Percentiles rank a stretch among this genome's conserved stretches.
These are phyloP conservation scores for Kradibia gibbosae DNA, from an alignment of 1,140 invertebrate species.

Conservation along the genomic window DNA sequence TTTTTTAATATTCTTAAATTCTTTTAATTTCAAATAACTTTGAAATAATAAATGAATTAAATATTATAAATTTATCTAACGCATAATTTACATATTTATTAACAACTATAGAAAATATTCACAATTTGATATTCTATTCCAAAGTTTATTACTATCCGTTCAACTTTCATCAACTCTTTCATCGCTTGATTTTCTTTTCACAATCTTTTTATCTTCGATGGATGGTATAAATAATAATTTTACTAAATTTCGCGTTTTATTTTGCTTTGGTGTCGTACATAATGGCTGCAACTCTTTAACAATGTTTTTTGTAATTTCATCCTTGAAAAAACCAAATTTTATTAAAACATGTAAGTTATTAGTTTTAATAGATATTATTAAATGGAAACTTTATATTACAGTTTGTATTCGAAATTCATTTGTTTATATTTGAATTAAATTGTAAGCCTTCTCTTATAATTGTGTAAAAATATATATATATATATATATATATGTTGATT, in stretches of 20 bases:
- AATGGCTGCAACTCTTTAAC: neutral
- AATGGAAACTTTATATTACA: neutral
- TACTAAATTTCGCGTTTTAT: neutral
- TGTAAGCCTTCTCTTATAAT: neutral
- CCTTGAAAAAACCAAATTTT: slow-evolving; percentile 8
- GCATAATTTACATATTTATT: neutral
- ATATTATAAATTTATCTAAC: neutral
- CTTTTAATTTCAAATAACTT: neutral
- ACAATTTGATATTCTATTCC: neutral
- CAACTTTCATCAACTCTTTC: neutral
- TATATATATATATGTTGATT: neutral
- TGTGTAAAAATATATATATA: neutral
- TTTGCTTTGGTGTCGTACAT: neutral
- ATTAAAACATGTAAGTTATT: neutral
- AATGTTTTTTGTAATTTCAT: neutral
- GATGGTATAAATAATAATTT: neutral
- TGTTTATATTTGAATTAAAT: neutral
- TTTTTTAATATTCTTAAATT: neutral
- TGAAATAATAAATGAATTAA: neutral
- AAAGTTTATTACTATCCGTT: neutral
- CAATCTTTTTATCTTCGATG: neutral
- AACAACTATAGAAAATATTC: neutral
- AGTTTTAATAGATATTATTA: neutral
- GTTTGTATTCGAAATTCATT: no score
- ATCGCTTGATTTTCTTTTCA: neutral